These are phyloP conservation scores for Lasius platythorax DNA, from an alignment of 2,888 invertebrate species.

Conservation along the genomic window DNA sequence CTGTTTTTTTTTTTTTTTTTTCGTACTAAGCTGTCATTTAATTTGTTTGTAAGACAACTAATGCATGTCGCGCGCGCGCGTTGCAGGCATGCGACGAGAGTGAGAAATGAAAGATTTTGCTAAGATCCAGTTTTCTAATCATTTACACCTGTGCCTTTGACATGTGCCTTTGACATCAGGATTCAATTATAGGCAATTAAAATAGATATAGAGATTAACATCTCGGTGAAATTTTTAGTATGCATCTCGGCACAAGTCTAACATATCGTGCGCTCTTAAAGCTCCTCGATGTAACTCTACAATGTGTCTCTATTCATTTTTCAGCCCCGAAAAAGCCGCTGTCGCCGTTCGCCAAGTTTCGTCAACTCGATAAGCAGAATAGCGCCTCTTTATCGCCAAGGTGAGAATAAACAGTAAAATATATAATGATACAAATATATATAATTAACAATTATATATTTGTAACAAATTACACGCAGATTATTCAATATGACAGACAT, in stretches of 20 bases:
- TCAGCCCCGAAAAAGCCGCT: conserved; percentile 88
- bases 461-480: too few species aligned
- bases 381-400: conserved; percentile 92
- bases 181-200: conserved; percentile 53
- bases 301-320: conserved; percentile 70
- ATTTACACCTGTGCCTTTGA: conserved; percentile 63
- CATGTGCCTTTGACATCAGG: conserved; percentile 2
- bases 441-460: background rate
- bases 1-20: conserved; percentile 50
- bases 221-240: conserved; percentile 37
- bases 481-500: background rate
- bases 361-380: conserved; percentile 95
- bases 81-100: conserved; percentile 69
- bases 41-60: conserved; percentile 56
- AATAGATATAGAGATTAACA: conserved; percentile 65
- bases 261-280: conserved; percentile 22
- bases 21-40: conserved; percentile 37
- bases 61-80: conserved; percentile 40
- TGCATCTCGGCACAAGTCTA: conserved; percentile 44
- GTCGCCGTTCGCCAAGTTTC: conserved; percentile 96
- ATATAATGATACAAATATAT: background rate
- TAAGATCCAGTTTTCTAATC: conserved; percentile 63
- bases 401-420: conserved; percentile 86
- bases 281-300: conserved; percentile 11
- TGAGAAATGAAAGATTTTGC: conserved; percentile 65